Conservation (phyloP, 2,888 invertebrate species). For the Muscina levida region DNA sequence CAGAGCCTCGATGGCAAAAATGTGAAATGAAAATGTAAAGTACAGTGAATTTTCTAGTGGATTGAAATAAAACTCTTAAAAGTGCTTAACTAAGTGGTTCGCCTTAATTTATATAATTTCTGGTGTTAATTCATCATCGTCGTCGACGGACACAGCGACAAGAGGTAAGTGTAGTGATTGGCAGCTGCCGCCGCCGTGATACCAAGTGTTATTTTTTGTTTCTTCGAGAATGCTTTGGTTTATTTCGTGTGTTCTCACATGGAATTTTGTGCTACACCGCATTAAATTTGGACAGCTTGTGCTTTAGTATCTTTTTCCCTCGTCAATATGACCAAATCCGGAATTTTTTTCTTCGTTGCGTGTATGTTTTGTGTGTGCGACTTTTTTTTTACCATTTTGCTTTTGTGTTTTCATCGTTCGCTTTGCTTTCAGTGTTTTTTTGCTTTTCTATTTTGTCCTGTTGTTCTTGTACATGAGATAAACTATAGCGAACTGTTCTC, state of each 20-base stretch:
- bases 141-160: background rate
- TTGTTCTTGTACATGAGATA: conserved; percentile 20
- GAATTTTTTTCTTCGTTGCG: conserved; percentile 43
- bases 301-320: conserved; percentile 4
- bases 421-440: conserved; percentile 40
- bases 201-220: background rate
- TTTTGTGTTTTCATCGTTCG: conserved; percentile 27
- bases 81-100: background rate
- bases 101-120: conserved; percentile 36
- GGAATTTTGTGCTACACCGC: too few relatives aligned
- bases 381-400: conserved; percentile 27
- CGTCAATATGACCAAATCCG: conserved; percentile 49
- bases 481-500: conserved; percentile 38
- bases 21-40: conserved; percentile 18
- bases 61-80: background rate
- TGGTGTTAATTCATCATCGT: background rate
- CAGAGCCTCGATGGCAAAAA: too few relatives aligned
- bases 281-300: background rate
- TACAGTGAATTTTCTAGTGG: conserved; percentile 14
- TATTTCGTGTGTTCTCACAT: background rate
- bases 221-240: conserved; percentile 42
- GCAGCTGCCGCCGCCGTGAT: too few relatives aligned
- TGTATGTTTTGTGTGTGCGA: conserved; percentile 31
- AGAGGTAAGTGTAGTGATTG: conserved; percentile 45
- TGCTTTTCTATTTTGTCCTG: conserved; percentile 7